These are phyloP conservation scores for Ochotona princeps DNA, from an alignment of 2,113 vertebrate genomes.

Conservation along the genomic window DNA sequence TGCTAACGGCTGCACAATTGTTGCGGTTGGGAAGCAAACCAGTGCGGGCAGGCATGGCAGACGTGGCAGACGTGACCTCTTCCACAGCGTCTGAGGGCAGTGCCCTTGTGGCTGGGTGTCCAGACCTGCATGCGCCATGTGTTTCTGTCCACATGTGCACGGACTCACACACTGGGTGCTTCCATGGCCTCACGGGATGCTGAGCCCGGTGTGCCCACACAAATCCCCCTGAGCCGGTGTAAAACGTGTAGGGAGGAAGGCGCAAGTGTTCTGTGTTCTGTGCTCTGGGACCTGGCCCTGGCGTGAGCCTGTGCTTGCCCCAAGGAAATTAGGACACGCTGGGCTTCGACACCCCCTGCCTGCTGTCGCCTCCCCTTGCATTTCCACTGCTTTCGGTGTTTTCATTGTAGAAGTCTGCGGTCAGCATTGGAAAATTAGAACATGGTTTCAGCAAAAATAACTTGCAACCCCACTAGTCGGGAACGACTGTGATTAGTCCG, in stretches of 20 bases:
- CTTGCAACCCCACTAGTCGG: not conserved
- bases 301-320: not conserved
- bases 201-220: not conserved
- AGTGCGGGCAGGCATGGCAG: not conserved
- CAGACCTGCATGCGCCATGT: not conserved
- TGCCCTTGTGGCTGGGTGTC: too few relatives aligned
- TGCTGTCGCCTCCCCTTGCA: not conserved
- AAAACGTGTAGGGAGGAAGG: not conserved
- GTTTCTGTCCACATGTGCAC: not conserved
- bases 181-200: not conserved
- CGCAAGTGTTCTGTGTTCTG: not conserved
- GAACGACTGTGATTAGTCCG: not conserved
- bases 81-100: too few relatives aligned
- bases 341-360: not conserved
- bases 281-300: not conserved
- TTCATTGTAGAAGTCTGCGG: not conserved
- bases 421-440: slow-evolving; percentile 20
- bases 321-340: not conserved
- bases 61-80: rapidly evolving
- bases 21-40: not conserved
- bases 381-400: not conserved
- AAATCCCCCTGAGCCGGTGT: not conserved
- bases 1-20: not conserved
- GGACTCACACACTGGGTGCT: not conserved
- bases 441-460: not conserved